Evolutionary conservation across 1,140 invertebrate genomes (phyloP).

Genomic region (Lepidurus couesii): DNA sequence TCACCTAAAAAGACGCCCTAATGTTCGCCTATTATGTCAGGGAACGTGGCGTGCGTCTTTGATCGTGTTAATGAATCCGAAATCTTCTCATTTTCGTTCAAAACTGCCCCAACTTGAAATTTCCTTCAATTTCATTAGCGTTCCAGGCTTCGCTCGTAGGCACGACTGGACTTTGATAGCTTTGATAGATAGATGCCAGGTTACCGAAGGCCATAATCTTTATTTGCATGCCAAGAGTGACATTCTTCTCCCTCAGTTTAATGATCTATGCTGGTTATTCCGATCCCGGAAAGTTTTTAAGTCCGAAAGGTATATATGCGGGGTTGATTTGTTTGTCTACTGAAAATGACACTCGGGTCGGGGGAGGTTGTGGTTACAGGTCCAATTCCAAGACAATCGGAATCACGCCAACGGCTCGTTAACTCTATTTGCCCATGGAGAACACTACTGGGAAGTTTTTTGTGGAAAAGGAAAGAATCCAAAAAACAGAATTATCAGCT

Average conservation of each 20-base stretch:
- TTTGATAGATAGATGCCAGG: not conserved
- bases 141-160: not conserved
- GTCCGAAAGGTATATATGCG: not conserved
- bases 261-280: too few relatives aligned
- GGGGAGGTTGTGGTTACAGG: slow-evolving; percentile 1
- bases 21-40: slow-evolving; percentile 11
- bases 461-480: too few relatives aligned
- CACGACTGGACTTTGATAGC: not conserved
- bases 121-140: not conserved
- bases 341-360: not conserved
- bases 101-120: not conserved
- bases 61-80: not conserved
- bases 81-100: not conserved
- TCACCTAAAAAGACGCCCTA: not conserved
- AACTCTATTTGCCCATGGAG: not conserved
- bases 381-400: not conserved
- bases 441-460: too few relatives aligned
- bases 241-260: not conserved
- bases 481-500: too few relatives aligned
- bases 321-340: slow-evolving; percentile 9
- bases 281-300: not conserved
- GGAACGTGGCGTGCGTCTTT: not conserved
- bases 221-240: not conserved
- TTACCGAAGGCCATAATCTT: not conserved
- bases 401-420: not conserved